Conservation (phyloP, 2,113 vertebrate species). For the Hemiprocne comata region DNA sequence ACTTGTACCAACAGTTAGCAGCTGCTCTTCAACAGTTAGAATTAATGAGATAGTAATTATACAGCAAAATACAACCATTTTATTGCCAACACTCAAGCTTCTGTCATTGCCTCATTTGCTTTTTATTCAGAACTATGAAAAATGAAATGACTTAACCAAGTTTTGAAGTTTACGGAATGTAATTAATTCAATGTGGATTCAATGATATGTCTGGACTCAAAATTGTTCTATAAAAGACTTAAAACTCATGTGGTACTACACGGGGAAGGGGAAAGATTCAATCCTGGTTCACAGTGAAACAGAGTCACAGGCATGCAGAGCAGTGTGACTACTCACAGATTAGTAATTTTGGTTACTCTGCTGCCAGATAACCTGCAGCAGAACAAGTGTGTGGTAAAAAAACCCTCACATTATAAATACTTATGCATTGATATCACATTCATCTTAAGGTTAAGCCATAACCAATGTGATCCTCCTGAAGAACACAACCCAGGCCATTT, state of each 20-base stretch:
- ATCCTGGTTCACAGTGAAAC: not conserved
- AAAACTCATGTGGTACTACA: not conserved
- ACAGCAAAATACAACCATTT: slow-evolving; percentile 8
- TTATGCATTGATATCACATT: not conserved
- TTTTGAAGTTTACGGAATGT: slow-evolving; percentile 16
- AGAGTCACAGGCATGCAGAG: not conserved
- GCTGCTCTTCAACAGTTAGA: slow-evolving; percentile 36
- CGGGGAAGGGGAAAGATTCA: not conserved
- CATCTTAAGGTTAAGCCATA: not conserved
- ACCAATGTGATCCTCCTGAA: not conserved
- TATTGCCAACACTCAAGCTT: not conserved
- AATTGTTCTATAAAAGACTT: not conserved
- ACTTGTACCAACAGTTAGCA: slow-evolving; percentile 25
- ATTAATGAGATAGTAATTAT: slow-evolving; percentile 42
- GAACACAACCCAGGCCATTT: not conserved
- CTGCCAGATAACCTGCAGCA: not conserved
- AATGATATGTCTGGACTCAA: not conserved
- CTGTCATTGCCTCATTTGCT: slow-evolving; percentile 15
- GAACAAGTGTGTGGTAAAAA: not conserved
- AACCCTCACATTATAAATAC: not conserved
- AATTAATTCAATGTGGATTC: slow-evolving; percentile 42
- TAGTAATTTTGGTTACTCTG: not conserved
- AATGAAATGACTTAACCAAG: not conserved
- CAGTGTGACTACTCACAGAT: not conserved
- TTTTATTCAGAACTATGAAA: slow-evolving; percentile 43